Evolutionary conservation across 1,140 invertebrate species (phyloP), one percentile per base, ranked within the genome.

Genomic region (Tetramorium simillimum): DNA sequence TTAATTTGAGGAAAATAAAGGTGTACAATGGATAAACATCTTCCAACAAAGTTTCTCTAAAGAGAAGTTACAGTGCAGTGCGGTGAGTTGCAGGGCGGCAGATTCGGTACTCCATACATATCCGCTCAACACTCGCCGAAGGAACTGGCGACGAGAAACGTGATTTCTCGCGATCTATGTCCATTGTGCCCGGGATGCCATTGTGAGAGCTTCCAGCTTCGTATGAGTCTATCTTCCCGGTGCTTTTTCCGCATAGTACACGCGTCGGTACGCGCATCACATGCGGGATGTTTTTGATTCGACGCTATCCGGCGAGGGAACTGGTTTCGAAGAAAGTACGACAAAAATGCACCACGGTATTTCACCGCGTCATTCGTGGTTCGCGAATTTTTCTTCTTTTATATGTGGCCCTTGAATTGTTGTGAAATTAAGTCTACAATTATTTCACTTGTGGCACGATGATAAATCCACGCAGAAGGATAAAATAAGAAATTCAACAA

Each of bases 151-250:
- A 60, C 49, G 80, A 77, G 72, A 63, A 85, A 63, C 46, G 58
- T 78, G 73, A 67, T 85, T 85, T 85, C 62, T 85, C 73, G 73
- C 60, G 82, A 85, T 77, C 82, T 77, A 58, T 77, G 72, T 51
- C 60, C 82, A 77, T 85, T 85, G 82, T 78, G 58, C 46, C 46
- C 28, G 58, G 43, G n/a, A 77, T 63, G 58, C 82, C 58, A 77
- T 85, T 85, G 82, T 75, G 82, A 63, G 43, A 77, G 46, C 37
- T 51, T 63, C 72, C 46, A 77, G 56, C n/a, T 65, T 65, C 62
- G 72, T 28, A 40, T 63, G 73, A 77, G 60, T 78, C 56, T 65
- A 85, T 77, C 82, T 85, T 65, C 21, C 21, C 33, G 3, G 69
- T 46, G 69, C 53, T 84, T 73, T 82, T 82, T 43, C 21, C 82